Evolutionary conservation across 2,797 vertebrate genomes (phyloP), one percentile per base, ranked within the genome.

Genomic region (Darevskia nairensis): DNA sequence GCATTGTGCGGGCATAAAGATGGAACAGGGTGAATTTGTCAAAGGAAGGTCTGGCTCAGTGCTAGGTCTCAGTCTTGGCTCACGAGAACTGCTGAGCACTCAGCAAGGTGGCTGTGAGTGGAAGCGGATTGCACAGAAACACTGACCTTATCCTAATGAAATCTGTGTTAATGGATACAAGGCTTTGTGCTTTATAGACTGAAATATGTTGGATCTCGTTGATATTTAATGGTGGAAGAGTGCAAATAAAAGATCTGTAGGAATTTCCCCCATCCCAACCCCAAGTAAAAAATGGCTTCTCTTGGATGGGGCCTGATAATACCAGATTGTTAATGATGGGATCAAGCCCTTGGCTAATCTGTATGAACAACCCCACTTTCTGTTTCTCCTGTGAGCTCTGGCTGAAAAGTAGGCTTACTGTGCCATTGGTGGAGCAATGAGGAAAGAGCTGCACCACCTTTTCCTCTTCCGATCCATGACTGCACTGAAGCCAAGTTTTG

Each of bases 151-250:
- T 69, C 64, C 61, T 46, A n/a, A 29, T 69, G 32, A 69, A 55
- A 88, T 25, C 44, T 83, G 83, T 78, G 61, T 68, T 69, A 76
- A 82, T 82, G n/a, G 23, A 77, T 41, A 68, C 23, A 76, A 76
- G 64, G 27, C 61, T 46, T 66, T 76, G 21, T n/a, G 59, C 25
- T 55, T 77, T 74, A 41, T 9, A 21, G 59, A 41, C 64, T 44
- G 23, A 85, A 64, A 76, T 55, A 64, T 85, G 29, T 25, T 39
- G 32, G 72, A 61, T 85, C 32, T 39, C 41, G 41, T 64, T 76
- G 3, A 41, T 11, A 8, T 59, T 80, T 55, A 25, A 61, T 39
- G 66, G 50, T 64, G 35, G 55, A 64, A 66, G 84, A 66, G 50
- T 85, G 29, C 27, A 85, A 77, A 85, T 46, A 66, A 59, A 84